phyloP scores from a whole-genome alignment of 1,140 invertebrate genomes.

The Bilobella aurantiaca region DNA sequence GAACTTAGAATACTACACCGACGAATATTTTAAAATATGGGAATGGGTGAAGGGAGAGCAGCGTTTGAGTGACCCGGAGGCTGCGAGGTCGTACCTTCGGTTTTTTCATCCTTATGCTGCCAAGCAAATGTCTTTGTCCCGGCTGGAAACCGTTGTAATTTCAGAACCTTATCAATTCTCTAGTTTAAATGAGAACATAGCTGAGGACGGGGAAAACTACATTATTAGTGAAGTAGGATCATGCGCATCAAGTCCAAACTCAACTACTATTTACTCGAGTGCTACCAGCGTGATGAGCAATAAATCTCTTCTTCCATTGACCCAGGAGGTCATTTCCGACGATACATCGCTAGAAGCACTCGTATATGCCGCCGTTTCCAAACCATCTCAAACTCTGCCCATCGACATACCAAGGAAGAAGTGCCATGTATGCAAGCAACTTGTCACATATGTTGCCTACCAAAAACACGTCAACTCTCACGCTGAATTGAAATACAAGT shows the following conservation, averaged over 20 bases:
- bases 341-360: not conserved
- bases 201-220: not conserved
- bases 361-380: too few species aligned
- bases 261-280: not conserved
- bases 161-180: too few species aligned
- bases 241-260: not conserved
- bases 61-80: too few species aligned
- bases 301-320: too few species aligned
- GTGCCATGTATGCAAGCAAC: not conserved
- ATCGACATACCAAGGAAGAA: not conserved
- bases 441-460: not conserved
- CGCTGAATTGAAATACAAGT: not conserved
- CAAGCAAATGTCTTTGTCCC: not conserved
- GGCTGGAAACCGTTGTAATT: not conserved
- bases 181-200: too few species aligned
- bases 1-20: not conserved
- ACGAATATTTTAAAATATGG: not conserved
- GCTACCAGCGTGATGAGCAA: not conserved
- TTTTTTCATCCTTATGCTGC: constrained; percentile 6
- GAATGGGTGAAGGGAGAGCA: not conserved
- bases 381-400: not conserved
- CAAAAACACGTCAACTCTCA: not conserved
- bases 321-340: too few species aligned
- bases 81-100: not conserved
- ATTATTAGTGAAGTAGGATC: too few species aligned